Evolutionary conservation across 2,797 vertebrate genomes (phyloP).

Genomic region (Argyrosomus regius): DNA sequence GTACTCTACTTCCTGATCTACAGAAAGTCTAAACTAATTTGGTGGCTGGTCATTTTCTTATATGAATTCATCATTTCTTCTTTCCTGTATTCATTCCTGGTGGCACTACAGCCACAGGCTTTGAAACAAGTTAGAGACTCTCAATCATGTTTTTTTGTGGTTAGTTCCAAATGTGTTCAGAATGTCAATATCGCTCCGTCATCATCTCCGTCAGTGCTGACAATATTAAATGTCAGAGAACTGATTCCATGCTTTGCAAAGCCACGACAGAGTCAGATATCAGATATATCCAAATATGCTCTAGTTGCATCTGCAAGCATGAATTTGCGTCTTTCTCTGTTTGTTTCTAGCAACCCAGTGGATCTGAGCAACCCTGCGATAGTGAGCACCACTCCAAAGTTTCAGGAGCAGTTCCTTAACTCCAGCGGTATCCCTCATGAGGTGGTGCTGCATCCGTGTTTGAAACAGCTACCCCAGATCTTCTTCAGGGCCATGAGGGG

Average conservation of each 20-base stretch:
- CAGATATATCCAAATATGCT: not conserved
- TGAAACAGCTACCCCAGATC: slow-evolving; percentile 97
- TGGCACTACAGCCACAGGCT: not conserved
- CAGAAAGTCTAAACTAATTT: not conserved
- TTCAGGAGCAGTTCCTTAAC: slow-evolving; percentile 97
- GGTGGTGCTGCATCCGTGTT: slow-evolving; percentile 94
- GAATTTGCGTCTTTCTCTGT: not conserved
- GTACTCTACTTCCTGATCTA: slow-evolving; percentile 11
- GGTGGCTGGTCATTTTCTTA: not conserved
- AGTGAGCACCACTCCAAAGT: slow-evolving; percentile 97
- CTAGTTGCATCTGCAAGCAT: not conserved
- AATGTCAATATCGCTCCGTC: not conserved
- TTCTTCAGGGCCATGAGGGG: slow-evolving; percentile 98
- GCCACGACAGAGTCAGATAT: not conserved
- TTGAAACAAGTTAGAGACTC: not conserved
- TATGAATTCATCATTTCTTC: not conserved
- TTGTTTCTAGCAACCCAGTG: slow-evolving; percentile 92
- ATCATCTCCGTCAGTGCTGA: not conserved
- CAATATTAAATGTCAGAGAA: not conserved
- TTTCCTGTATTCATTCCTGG: not conserved
- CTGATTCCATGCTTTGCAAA: not conserved
- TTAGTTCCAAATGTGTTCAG: not conserved
- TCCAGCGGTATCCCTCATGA: slow-evolving; percentile 95
- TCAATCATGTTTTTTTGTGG: not conserved
- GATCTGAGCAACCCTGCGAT: slow-evolving; percentile 97